Evolutionary conservation across 1,140 invertebrate species (phyloP).

Genomic region (Drosophila ironensis): DNA sequence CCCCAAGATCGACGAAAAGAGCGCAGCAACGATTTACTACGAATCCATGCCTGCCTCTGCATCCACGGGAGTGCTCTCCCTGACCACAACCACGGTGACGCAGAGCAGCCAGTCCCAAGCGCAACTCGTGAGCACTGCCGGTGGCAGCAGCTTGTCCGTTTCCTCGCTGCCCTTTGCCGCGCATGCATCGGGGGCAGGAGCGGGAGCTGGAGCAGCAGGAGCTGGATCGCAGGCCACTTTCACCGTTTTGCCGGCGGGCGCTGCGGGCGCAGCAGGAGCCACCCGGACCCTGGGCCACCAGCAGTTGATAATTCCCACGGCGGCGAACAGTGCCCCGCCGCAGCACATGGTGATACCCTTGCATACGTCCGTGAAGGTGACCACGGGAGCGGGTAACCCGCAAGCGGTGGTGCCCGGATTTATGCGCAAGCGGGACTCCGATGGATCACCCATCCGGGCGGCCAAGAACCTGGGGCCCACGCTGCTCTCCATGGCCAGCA

Average conservation of each 20-base stretch:
- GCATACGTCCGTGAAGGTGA: slow-evolving; percentile 78
- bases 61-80: slow-evolving; percentile 73
- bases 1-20: slow-evolving; percentile 51
- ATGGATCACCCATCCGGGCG: slow-evolving; percentile 85
- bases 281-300: slow-evolving; percentile 69
- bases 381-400: slow-evolving; percentile 50
- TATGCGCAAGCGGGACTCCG: slow-evolving; percentile 76
- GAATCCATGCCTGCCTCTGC: slow-evolving; percentile 75
- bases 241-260: slow-evolving; percentile 66
- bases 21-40: slow-evolving; percentile 75
- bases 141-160: slow-evolving; percentile 57
- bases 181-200: slow-evolving; percentile 30
- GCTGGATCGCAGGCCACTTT: slow-evolving; percentile 70
- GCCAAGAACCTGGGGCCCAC: slow-evolving; percentile 85
- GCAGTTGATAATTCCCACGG: slow-evolving; percentile 59
- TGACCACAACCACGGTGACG: slow-evolving; percentile 74
- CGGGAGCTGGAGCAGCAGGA: slow-evolving; percentile 11
- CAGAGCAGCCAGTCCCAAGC: slow-evolving; percentile 67
- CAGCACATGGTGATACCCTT: slow-evolving; percentile 80
- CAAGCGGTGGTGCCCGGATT: slow-evolving; percentile 57
- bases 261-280: slow-evolving; percentile 30
- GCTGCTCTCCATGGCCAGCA: slow-evolving; percentile 82
- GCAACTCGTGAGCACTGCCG: slow-evolving; percentile 57
- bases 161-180: slow-evolving; percentile 68
- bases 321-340: slow-evolving; percentile 24